Base-by-base conservation (phyloP, 92 coral and sea anemone species). In the Siderastrea siderea region DNA sequence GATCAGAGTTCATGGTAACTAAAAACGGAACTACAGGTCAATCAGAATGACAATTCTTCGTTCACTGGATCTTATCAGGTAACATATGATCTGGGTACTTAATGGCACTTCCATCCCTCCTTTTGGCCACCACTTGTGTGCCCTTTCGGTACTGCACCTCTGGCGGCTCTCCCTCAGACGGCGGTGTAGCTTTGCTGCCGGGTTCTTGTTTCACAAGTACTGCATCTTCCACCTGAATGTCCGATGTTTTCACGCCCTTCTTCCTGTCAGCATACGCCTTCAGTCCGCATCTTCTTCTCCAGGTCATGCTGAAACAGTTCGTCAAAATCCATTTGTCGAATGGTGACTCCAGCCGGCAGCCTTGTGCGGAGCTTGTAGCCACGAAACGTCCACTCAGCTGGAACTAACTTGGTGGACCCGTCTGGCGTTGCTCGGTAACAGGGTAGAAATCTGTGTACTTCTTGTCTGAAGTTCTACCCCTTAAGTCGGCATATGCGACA, bases 51-150 rank as follows among this genome's bases (percentile, higher is more conserved):
- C 74, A 47, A 69, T 50, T 46, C 1, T 5, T 69, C 15, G 19
- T 45, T 71, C 75, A 71, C 75, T 47, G 26, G 48, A 48, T 12
- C 8, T 45, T 71, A 17, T 71, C 75, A 2, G 75, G 54, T 1
- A 71, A 71, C 54, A 46, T 6, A 14, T 71, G 55, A 19, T 71
- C 75, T 11, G 75, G 75, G 7, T 71, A 70, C 14, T 66, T 1
- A 53, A 84, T 65, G 79, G 82, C 43, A 68, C 89, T 67, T 10
- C 90, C 91, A 54, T 80, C 91, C 12, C 6, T 48, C n/a, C 87
- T 81, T 83, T 81, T 73, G 59, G 75, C 77, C 46, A 80, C 91
- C 19, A 87, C 87, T 63, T 64, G 86, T 11, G 91, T 66, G 1
- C 81, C 86, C 54, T 68, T 86, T 45, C 81, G 50, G 74, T 80